Evolutionary conservation across 1,140 invertebrate species (phyloP).

Genomic region (Drosophila orosa): DNA sequence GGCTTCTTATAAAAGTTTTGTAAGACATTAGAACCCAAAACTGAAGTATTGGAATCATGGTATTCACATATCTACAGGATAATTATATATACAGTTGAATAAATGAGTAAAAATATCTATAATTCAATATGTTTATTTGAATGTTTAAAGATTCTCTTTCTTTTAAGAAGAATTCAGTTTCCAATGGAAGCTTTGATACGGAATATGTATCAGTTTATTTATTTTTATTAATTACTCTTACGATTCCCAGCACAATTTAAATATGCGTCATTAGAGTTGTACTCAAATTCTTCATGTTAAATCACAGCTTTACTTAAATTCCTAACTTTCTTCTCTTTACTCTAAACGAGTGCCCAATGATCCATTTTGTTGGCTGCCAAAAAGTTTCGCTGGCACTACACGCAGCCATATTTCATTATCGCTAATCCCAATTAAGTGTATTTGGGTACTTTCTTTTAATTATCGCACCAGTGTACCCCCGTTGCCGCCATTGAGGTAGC

Average conservation of each 20-base stretch:
- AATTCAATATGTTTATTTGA: too few species aligned
- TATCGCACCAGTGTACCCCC: conserved; percentile 58
- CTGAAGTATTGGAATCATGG: too few species aligned
- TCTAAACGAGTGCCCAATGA: background rate
- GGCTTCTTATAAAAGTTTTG: too few species aligned
- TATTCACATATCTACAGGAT: too few species aligned
- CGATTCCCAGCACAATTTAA: background rate
- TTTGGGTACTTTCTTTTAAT: conserved; percentile 64
- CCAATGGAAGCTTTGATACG: too few species aligned
- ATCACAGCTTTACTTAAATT: background rate
- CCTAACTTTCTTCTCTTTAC: background rate
- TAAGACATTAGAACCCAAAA: too few species aligned
- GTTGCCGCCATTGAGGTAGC: conserved; percentile 55
- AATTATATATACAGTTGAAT: too few species aligned
- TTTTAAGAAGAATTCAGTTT: too few species aligned
- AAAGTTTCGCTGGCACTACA: conserved; percentile 26
- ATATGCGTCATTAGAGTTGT: background rate
- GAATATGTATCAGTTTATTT: too few species aligned
- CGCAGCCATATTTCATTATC: conserved; percentile 28
- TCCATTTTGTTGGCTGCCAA: conserved; percentile 5
- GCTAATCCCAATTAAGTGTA: conserved; percentile 48
- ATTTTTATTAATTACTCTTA: background rate
- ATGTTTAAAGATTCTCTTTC: too few species aligned
- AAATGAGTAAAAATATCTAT: too few species aligned
- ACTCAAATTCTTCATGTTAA: background rate